Evolutionary conservation across 2,113 vertebrate species (phyloP), one percentile per base, ranked within the genome.

Genomic region (Boleophthalmus pectinirostris): DNA sequence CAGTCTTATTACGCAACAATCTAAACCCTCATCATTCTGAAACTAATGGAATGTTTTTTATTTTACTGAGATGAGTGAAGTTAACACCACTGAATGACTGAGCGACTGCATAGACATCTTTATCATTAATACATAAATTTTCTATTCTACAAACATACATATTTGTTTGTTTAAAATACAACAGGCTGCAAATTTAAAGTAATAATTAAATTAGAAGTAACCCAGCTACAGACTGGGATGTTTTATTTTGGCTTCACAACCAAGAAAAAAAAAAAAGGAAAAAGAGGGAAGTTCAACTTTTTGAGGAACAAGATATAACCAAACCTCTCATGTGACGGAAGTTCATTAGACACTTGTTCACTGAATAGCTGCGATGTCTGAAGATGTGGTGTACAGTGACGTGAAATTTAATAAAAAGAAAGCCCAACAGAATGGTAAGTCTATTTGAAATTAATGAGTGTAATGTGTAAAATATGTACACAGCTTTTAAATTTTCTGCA

Each of bases 371-470:
- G 82, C 61, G 45, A 89, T 89, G 87, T 0, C 75, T 20, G 84
- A 77, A 18, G 73, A 82, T 0, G 68, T 88, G 0, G 0, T 83
- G 0, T 88, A 89, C 66, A 20, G 68, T 15, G 75, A 90, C 15
- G 72, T 89, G 5, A 79, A 45, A 4, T 74, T 89, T 65, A n/a
- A 1, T n/a, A 83, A 8, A 57, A 0, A 0, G 0, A 21, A 49
- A 0, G 0, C 1, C 46, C 16, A 3, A 0, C n/a, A n/a, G n/a
- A n/a, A n/a, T n/a, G 72, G 88, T 89, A 61, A 88, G 85, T 72
- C 1, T 25, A 14, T 57, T 12, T 57, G 2, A 43, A 8, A 8
- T 43, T 43, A 8, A 43, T 43, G 2, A 2, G 38, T 51, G 47
- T 51, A 51, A 51, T 5, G 7, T 51, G 47, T 20, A 51, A 7